These are phyloP conservation scores for Mus pahari DNA, from an alignment of 2,113 vertebrate species.

Conservation along the genomic window DNA sequence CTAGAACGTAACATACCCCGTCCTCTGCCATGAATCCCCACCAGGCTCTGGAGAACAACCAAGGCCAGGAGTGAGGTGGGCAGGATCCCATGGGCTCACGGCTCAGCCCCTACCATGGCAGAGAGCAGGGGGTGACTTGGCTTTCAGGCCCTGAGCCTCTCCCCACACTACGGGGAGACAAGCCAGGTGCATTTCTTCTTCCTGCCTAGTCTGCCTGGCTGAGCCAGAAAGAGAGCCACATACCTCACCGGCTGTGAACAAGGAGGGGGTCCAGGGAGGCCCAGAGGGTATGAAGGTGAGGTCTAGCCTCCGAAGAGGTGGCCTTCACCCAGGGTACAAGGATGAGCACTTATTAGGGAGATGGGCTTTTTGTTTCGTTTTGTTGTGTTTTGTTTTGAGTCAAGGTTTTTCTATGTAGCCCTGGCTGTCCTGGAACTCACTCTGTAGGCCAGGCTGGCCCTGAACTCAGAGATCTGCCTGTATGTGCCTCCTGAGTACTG, in stretches of 20 bases:
- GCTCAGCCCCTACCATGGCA: background rate
- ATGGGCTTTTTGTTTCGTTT: background rate
- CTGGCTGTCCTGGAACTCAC: background rate
- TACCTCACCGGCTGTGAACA: background rate
- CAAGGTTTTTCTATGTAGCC: background rate
- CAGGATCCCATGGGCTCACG: background rate
- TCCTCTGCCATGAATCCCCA: background rate
- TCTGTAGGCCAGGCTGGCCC: background rate
- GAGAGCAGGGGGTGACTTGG: background rate
- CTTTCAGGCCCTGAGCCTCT: background rate
- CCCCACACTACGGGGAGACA: too few relatives aligned
- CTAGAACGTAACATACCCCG: background rate
- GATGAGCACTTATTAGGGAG: too few relatives aligned
- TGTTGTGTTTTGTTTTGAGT: background rate
- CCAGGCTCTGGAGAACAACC: background rate
- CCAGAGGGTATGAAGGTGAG: background rate
- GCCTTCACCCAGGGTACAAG: background rate
- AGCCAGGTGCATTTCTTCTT: background rate
- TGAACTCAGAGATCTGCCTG: background rate
- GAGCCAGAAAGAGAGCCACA: background rate
- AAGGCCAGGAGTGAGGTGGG: background rate
- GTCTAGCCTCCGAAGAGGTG: background rate
- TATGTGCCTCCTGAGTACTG: background rate
- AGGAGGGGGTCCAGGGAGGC: background rate
- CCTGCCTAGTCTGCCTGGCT: accelerated